Conservation (phyloP, 2,113 vertebrate species). For the Dryoscopus gambensis region DNA sequence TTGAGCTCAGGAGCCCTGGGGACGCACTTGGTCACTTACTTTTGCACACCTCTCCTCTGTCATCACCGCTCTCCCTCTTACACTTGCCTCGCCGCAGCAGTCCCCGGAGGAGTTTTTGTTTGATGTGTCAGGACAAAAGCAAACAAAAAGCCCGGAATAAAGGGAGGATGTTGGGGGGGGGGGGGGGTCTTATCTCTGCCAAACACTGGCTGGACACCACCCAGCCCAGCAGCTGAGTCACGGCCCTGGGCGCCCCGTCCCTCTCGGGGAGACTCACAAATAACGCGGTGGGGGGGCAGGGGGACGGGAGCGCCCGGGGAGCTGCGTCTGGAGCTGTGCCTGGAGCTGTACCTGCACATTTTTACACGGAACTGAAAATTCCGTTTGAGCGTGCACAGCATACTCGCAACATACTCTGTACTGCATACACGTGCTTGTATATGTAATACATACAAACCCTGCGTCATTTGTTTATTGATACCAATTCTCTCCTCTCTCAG, state of each 20-base stretch:
- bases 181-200: slow-evolving; percentile 35
- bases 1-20: neutral
- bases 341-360: fast-evolving
- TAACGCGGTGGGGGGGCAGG: fast-evolving
- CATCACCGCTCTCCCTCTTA: neutral
- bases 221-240: slow-evolving; percentile 61
- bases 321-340: fast-evolving
- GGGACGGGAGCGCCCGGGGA: too few relatives aligned
- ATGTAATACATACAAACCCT: neutral
- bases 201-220: slow-evolving; percentile 13
- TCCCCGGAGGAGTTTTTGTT: neutral
- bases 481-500: neutral
- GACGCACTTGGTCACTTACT: slow-evolving; percentile 28
- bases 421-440: fast-evolving
- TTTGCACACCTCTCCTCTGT: slow-evolving; percentile 51
- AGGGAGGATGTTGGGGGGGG: slow-evolving; percentile 11
- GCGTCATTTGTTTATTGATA: neutral
- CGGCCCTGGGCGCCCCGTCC: neutral
- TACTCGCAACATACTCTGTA: neutral
- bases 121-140: neutral
- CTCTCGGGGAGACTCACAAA: neutral
- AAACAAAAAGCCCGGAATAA: slow-evolving; percentile 59
- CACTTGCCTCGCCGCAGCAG: neutral
- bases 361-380: fast-evolving
- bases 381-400: fast-evolving